A percentile compares a stretch with the other conserved stretches of the same genome.
Evolutionary conservation across 1,140 invertebrate genomes (phyloP).

Genomic region (Diachasmimorpha longicaudata): DNA sequence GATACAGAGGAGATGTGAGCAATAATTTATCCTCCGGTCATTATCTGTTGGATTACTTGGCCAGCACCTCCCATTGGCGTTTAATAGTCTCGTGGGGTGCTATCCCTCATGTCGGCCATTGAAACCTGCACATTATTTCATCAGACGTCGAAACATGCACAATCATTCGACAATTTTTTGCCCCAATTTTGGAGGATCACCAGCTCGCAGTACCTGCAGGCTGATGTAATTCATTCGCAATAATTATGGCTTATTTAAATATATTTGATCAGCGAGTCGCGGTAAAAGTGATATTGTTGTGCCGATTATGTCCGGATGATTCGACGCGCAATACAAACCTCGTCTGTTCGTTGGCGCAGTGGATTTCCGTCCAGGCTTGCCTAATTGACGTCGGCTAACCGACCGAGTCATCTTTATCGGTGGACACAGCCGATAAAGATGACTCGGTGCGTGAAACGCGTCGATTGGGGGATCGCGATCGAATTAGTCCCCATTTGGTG

Average conservation of each 20-base stretch:
- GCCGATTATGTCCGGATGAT: conserved; percentile 17
- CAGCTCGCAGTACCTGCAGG: not conserved
- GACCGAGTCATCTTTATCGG: conserved; percentile 30
- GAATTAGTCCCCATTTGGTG: conserved; percentile 23
- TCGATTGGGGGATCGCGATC: conserved; percentile 28
- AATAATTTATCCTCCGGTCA: conserved; percentile 35
- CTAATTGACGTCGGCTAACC: conserved; percentile 30
- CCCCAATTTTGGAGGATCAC: not conserved
- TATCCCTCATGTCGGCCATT: conserved; percentile 21
- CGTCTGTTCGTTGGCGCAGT: not conserved
- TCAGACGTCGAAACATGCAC: conserved; percentile 11
- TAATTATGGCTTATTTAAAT: not conserved
- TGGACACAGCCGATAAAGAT: conserved; percentile 23
- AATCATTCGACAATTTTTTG: not conserved
- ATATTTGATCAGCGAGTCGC: conserved; percentile 17
- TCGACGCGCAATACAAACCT: conserved; percentile 9
- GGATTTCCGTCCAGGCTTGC: conserved; percentile 6
- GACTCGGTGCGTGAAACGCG: conserved; percentile 27
- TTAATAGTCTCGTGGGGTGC: conserved; percentile 40
- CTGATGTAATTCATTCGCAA: not conserved
- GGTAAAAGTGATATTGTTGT: conserved; percentile 7
- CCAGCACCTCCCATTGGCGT: conserved; percentile 38
- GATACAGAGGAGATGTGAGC: conserved; percentile 18
- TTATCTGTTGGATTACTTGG: conserved; percentile 43
- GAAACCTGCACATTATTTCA: conserved; percentile 25